Evolutionary conservation across 2,113 vertebrate species (phyloP).

Genomic region (Pachypanchax playfairii): DNA sequence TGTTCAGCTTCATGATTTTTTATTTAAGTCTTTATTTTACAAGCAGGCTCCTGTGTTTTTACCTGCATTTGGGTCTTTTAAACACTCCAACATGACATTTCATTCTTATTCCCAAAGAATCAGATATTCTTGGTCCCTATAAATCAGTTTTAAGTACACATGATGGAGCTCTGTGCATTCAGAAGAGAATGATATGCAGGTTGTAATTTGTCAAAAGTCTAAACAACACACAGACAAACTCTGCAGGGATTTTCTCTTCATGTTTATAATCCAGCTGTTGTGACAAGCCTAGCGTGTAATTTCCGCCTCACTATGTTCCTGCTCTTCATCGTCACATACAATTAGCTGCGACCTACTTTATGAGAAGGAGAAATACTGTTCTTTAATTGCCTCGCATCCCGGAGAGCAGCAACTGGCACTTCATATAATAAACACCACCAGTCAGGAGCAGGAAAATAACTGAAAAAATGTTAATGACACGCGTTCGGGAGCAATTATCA

Average conservation of each 20-base stretch:
- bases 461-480: slow-evolving; percentile 31
- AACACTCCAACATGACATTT: too few species aligned
- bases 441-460: slow-evolving; percentile 49
- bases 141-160: background rate
- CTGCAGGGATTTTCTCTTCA: slow-evolving; percentile 28
- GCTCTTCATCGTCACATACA: slow-evolving; percentile 55
- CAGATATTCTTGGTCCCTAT: too few species aligned
- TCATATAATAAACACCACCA: slow-evolving; percentile 40
- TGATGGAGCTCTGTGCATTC: background rate
- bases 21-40: too few species aligned
- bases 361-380: slow-evolving; percentile 49
- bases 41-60: too few species aligned
- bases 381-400: slow-evolving; percentile 63
- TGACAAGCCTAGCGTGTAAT: slow-evolving; percentile 49
- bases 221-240: slow-evolving; percentile 15
- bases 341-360: slow-evolving; percentile 71
- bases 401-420: slow-evolving; percentile 42
- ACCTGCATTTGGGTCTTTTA: too few species aligned
- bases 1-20: too few species aligned
- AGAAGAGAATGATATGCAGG: background rate
- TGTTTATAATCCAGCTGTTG: slow-evolving; percentile 57
- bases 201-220: background rate
- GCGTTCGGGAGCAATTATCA: slow-evolving; percentile 36
- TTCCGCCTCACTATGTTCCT: slow-evolving; percentile 42
- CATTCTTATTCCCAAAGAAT: background rate